phyloP scores from a whole-genome alignment of 2,888 invertebrate species.

The Acrocyrtus sp. region DNA sequence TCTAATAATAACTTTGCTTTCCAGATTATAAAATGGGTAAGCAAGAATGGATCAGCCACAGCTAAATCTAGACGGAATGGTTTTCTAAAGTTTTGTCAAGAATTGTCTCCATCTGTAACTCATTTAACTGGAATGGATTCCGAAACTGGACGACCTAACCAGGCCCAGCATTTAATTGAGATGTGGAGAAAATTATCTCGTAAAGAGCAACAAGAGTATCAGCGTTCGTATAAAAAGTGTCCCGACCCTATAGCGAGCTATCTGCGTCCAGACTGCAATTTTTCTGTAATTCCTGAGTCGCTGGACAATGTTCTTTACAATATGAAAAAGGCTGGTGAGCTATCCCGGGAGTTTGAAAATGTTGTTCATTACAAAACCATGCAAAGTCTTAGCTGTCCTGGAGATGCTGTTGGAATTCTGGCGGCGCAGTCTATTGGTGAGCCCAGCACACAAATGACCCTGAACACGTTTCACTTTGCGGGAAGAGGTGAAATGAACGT shows the following conservation, averaged over 20 bases:
- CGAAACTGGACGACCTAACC: constrained; percentile 72
- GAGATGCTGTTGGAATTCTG: constrained; percentile 95
- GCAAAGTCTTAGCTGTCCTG: constrained; percentile 83
- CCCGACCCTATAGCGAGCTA: constrained; percentile 81
- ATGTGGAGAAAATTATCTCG: constrained; percentile 75
- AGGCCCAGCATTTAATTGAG: constrained; percentile 73
- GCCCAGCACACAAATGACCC: constrained; percentile 99
- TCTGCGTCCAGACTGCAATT: constrained; percentile 78
- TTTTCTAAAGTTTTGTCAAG: constrained; percentile 73
- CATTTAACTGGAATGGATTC: constrained; percentile 65
- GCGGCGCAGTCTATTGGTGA: constrained; percentile 97
- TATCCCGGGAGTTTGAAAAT: constrained; percentile 70
- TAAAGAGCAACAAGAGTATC: constrained; percentile 71
- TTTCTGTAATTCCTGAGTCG: constrained; percentile 87
- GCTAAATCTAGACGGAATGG: constrained; percentile 69
- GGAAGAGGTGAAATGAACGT: constrained; percentile 99
- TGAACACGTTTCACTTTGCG: constrained; percentile 99
- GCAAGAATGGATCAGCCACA: constrained; percentile 17
- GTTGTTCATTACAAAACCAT: constrained; percentile 81
- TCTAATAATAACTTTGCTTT: too few relatives aligned
- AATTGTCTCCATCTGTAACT: constrained; percentile 68
- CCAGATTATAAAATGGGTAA: constrained; percentile 46
- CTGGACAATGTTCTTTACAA: constrained; percentile 75
- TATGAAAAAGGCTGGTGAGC: constrained; percentile 69
- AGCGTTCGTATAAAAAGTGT: constrained; percentile 66